Evolutionary conservation across 2,113 vertebrate genomes (phyloP).

Genomic region (Carollia perspicillata): DNA sequence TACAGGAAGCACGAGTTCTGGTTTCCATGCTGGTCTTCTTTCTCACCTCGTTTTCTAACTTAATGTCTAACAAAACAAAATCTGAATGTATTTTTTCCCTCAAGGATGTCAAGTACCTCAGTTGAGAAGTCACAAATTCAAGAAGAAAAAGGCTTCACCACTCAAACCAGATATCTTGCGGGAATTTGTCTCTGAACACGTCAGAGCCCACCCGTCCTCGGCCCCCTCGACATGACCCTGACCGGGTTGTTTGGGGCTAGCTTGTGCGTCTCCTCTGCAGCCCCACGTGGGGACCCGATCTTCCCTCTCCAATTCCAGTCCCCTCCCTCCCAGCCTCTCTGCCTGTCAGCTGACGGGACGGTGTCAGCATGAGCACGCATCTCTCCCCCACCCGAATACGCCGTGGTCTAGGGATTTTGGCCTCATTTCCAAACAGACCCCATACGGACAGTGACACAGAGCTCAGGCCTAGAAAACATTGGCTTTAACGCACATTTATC

Average conservation of each 20-base stretch:
- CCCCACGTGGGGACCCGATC: not conserved
- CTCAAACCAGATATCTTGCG: not conserved
- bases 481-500: not conserved
- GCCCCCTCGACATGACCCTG: not conserved
- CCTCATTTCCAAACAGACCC: not conserved
- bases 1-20: not conserved
- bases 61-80: not conserved
- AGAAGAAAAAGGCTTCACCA: constrained; percentile 29
- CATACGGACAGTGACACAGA: not conserved
- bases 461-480: not conserved
- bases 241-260: rapidly evolving
- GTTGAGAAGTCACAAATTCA: not conserved
- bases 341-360: not conserved
- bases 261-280: not conserved
- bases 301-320: rapidly evolving
- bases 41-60: not conserved
- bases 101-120: not conserved
- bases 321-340: not conserved
- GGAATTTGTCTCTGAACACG: not conserved
- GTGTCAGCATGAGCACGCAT: not conserved
- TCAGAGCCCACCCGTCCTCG: not conserved
- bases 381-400: rapidly evolving
- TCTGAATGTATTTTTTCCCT: not conserved
- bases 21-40: not conserved
- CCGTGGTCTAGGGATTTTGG: not conserved